Conservation (phyloP, 2,797 vertebrate genomes). For the Steatocranus sp. region DNA sequence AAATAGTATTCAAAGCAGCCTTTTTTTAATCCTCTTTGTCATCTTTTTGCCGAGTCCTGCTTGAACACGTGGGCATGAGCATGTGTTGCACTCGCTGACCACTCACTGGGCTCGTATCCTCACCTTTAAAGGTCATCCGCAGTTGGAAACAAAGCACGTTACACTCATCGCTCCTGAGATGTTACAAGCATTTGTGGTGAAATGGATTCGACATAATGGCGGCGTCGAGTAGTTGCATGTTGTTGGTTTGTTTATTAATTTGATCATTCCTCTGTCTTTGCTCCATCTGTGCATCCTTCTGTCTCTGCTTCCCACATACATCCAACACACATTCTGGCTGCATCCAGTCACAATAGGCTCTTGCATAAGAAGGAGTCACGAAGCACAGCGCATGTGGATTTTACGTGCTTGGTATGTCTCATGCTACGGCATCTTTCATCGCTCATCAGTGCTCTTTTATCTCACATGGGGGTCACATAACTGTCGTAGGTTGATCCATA, state of each 20-base stretch:
- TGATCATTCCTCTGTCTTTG: constrained; percentile 38
- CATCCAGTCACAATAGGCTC: constrained; percentile 23
- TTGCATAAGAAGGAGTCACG: constrained; percentile 45
- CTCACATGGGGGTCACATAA: neutral
- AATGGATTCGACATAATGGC: constrained; percentile 1
- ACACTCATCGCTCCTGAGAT: neutral
- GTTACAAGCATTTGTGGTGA: neutral
- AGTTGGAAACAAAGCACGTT: neutral
- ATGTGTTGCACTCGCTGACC: neutral
- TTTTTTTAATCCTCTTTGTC: neutral
- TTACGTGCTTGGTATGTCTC: neutral
- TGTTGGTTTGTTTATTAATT: constrained; percentile 43
- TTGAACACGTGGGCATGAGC: neutral
- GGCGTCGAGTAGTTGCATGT: neutral
- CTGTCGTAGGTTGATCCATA: neutral
- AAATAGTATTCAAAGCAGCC: neutral
- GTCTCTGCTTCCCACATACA: constrained; percentile 58
- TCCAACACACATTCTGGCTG: constrained; percentile 59
- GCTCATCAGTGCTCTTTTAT: neutral
- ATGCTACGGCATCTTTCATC: neutral
- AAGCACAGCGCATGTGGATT: constrained; percentile 8
- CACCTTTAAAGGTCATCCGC: constrained; percentile 24
- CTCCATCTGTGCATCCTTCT: constrained; percentile 63
- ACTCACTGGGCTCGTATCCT: neutral
- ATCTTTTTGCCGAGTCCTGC: neutral